Evolutionary conservation across 2,797 vertebrate genomes (phyloP).

Genomic region (Uromys caudimaculatus): DNA sequence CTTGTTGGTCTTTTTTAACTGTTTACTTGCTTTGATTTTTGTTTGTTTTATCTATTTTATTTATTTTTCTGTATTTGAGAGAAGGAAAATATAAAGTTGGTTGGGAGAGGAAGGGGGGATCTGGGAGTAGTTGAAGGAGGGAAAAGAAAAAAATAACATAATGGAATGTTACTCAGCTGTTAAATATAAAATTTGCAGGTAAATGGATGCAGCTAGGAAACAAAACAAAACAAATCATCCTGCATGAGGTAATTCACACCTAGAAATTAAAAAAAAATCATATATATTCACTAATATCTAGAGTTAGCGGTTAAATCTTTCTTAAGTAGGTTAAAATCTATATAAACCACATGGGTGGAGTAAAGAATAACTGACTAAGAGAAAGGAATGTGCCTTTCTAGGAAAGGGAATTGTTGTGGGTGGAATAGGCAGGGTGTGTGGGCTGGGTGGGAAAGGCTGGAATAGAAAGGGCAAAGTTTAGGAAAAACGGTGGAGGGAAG

Average conservation of each 20-base stretch:
- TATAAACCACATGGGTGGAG: neutral
- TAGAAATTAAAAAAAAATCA: neutral
- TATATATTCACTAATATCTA: neutral
- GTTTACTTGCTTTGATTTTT: neutral
- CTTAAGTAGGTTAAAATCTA: neutral
- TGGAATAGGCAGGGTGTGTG: neutral
- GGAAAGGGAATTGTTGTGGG: neutral
- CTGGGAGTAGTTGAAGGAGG: neutral
- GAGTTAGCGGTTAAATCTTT: neutral
- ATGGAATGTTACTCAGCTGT: neutral
- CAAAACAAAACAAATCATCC: neutral
- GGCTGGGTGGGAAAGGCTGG: too few relatives aligned
- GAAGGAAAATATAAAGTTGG: neutral
- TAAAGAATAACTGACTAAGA: neutral
- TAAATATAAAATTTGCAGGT: neutral
- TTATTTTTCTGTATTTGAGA: neutral
- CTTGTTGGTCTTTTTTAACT: neutral
- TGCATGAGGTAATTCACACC: neutral
- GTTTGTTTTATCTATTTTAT: neutral
- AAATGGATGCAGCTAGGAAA: neutral
- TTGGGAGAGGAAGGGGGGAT: neutral
- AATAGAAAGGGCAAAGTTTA: accelerated
- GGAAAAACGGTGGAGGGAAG: neutral
- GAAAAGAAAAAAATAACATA: neutral
- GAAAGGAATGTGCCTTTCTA: neutral